Evolutionary conservation across 2,797 vertebrate species (phyloP).

Genomic region (Erethizon dorsatum): DNA sequence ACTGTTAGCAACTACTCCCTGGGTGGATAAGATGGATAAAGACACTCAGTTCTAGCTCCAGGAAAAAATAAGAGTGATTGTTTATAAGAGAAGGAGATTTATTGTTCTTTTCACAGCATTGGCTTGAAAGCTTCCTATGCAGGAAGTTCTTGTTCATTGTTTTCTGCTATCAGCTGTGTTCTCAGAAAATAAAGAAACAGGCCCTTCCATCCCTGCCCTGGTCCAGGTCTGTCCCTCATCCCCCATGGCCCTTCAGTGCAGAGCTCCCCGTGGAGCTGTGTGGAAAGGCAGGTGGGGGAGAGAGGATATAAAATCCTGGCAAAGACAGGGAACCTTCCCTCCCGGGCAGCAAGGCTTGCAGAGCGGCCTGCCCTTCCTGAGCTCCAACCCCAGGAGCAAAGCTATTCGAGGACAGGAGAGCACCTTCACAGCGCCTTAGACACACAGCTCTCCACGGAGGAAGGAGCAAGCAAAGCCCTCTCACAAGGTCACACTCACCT

Average conservation of each 20-base stretch:
- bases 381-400: not conserved
- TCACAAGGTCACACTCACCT: not conserved
- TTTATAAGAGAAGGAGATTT: not conserved
- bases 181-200: conserved; percentile 6
- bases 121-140: not conserved
- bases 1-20: not conserved
- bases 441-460: not conserved
- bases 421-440: not conserved
- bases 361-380: not conserved
- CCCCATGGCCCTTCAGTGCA: not conserved
- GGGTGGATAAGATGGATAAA: not conserved
- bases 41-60: not conserved
- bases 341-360: accelerated
- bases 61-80: not conserved
- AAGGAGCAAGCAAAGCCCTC: not conserved
- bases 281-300: not conserved
- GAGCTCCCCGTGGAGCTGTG: not conserved
- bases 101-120: not conserved
- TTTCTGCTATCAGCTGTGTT: not conserved
- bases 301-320: not conserved
- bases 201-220: not conserved
- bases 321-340: not conserved
- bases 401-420: not conserved
- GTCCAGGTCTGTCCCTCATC: not conserved
- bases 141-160: conserved; percentile 22